phyloP scores from a whole-genome alignment of 1,140 invertebrate species.

The Nephotettix cincticeps region DNA sequence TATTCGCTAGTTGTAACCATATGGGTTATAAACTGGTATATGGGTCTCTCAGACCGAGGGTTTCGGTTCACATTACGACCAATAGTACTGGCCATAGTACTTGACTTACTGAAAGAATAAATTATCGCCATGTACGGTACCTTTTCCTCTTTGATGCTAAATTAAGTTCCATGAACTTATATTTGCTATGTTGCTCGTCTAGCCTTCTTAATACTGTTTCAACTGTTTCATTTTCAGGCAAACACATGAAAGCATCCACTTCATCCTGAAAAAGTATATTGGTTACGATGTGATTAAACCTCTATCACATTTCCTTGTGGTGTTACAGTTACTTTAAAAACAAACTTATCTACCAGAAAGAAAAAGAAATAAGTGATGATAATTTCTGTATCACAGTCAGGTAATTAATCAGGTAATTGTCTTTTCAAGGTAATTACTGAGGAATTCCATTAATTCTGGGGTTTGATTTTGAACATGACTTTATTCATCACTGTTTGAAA shows the following conservation, averaged over 20 bases:
- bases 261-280: conserved; percentile 72
- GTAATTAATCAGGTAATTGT: background rate
- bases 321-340: background rate
- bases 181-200: conserved; percentile 92
- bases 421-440: background rate
- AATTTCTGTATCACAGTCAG: background rate
- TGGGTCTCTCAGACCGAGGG: too few relatives aligned
- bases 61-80: too few relatives aligned
- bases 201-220: conserved; percentile 81
- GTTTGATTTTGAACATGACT: too few relatives aligned
- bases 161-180: conserved; percentile 96
- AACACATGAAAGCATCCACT: conserved; percentile 90
- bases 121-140: too few relatives aligned
- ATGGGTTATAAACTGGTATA: too few relatives aligned
- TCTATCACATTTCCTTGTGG: too few relatives aligned
- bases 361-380: background rate
- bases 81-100: too few relatives aligned
- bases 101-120: too few relatives aligned
- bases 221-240: conserved; percentile 75
- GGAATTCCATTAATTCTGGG: background rate
- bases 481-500: too few relatives aligned
- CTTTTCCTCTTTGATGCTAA: conserved; percentile 78
- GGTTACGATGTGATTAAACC: too few relatives aligned
- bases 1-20: too few relatives aligned
- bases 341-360: background rate